Evolutionary conservation across 2,888 invertebrate species (phyloP).

Genomic region (Zootermopsis nevadensis): DNA sequence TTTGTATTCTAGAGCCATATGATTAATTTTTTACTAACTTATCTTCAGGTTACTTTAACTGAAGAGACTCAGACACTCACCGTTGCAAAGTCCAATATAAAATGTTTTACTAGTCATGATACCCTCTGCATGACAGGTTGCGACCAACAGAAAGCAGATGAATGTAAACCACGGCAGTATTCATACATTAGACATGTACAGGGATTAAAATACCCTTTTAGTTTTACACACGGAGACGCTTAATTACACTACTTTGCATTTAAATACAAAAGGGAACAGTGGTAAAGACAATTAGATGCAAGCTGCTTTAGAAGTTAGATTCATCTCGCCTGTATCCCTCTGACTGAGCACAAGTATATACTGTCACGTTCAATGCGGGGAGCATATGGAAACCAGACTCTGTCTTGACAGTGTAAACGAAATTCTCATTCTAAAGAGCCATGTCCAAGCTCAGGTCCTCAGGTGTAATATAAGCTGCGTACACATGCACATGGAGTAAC

Average conservation of each 20-base stretch:
- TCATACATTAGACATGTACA: background rate
- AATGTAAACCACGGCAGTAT: background rate
- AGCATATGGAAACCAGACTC: background rate
- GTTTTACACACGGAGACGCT: background rate
- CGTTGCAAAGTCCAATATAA: too few species aligned
- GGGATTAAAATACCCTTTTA: background rate
- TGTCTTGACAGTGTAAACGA: background rate
- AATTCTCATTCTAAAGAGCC: background rate
- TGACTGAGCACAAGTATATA: background rate
- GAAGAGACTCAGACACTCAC: too few species aligned
- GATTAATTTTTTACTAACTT: too few species aligned
- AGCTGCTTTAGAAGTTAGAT: too few species aligned
- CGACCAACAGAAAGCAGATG: background rate
- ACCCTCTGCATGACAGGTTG: too few species aligned
- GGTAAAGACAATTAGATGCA: background rate
- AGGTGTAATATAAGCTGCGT: background rate
- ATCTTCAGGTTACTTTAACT: too few species aligned
- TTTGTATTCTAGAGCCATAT: too few species aligned
- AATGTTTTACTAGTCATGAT: too few species aligned
- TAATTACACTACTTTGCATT: background rate
- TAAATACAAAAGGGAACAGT: background rate
- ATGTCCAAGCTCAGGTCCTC: background rate
- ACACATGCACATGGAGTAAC: background rate
- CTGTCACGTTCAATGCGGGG: background rate
- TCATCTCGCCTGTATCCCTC: background rate